Evolutionary conservation across 1,140 invertebrate species (phyloP).

Genomic region (Drosophila jambulina): DNA sequence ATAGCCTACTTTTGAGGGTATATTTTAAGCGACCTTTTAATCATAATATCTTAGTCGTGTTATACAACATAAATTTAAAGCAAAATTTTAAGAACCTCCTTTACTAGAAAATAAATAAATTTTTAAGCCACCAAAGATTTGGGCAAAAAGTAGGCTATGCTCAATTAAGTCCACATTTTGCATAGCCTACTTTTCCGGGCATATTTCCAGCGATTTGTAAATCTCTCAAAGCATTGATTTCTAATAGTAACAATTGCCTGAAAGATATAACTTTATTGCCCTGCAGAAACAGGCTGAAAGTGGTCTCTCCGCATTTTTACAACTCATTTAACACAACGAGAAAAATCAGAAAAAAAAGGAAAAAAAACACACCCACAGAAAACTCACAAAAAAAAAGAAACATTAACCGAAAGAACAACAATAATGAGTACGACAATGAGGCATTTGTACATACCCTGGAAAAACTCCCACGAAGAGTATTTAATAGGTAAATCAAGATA

Average conservation of each 20-base stretch:
- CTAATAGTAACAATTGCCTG: background rate
- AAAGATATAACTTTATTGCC: background rate
- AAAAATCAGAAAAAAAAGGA: background rate
- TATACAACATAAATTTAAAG: no score
- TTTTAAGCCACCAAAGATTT: no score
- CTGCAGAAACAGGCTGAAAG: conserved; percentile 3
- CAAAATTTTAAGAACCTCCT: no score
- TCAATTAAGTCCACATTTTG: background rate
- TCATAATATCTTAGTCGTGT: no score
- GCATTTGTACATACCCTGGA: background rate
- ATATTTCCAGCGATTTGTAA: background rate
- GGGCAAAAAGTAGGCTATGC: no score
- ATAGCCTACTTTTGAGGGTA: no score
- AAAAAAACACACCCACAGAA: background rate
- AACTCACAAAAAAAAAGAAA: conserved; percentile 1
- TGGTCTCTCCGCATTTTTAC: conserved; percentile 69
- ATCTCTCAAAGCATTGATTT: background rate
- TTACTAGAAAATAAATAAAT: no score
- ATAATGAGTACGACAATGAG: conserved; percentile 49
- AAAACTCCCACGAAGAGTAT: background rate
- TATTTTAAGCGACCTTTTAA: no score
- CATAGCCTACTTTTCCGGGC: background rate
- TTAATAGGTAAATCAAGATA: background rate
- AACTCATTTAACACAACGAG: conserved; percentile 70
- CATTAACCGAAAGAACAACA: conserved; percentile 46